Conservation (phyloP, 2,113 vertebrate species). For the Zingel zingel region DNA sequence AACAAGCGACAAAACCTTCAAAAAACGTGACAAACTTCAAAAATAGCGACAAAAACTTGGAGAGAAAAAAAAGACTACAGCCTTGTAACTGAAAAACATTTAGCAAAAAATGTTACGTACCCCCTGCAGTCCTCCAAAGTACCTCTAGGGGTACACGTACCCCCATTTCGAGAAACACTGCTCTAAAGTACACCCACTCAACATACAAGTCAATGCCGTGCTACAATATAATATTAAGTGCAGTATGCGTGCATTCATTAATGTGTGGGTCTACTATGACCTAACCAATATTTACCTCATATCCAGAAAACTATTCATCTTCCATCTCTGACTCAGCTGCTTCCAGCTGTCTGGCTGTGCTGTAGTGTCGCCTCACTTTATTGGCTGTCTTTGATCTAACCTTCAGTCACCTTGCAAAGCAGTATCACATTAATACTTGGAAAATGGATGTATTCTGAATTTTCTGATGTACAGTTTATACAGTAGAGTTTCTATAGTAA, state of each 20-base stretch:
- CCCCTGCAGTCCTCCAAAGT: too few species aligned
- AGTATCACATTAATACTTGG: constrained; percentile 4
- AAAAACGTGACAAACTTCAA: too few species aligned
- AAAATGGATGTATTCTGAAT: neutral
- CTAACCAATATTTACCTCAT: constrained; percentile 24
- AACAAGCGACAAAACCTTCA: too few species aligned
- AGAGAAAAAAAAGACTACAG: too few species aligned
- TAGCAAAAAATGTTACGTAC: too few species aligned
- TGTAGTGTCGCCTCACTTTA: constrained; percentile 6
- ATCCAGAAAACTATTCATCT: constrained; percentile 17
- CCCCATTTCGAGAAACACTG: too few species aligned
- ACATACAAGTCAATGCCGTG: neutral
- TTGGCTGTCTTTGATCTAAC: constrained; percentile 28
- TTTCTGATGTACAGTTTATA: neutral
- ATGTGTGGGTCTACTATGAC: constrained; percentile 3
- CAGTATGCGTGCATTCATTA: neutral
- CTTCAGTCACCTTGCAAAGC: constrained; percentile 14
- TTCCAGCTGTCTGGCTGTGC: constrained; percentile 14
- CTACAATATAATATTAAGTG: neutral
- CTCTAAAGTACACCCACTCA: neutral
- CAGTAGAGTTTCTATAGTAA: neutral
- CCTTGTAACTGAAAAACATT: too few species aligned
- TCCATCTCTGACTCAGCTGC: constrained; percentile 26
- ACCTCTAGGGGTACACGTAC: too few species aligned
- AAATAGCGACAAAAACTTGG: too few species aligned